These are phyloP conservation scores for Rhea pennata DNA, from an alignment of 2,113 vertebrate species.

Conservation along the genomic window DNA sequence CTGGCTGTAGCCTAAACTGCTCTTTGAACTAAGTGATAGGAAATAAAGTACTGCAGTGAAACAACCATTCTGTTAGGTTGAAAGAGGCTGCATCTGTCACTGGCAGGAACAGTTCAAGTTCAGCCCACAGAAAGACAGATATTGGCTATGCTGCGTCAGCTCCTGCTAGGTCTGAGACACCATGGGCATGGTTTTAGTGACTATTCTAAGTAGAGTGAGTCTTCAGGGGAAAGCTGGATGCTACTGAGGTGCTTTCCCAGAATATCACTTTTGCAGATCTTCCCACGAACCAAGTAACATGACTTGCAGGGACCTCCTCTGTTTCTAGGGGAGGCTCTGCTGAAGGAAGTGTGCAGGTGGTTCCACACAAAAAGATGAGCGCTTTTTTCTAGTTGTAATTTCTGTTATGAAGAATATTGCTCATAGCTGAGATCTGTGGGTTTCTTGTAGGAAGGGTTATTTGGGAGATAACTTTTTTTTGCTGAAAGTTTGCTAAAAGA, in stretches of 20 bases:
- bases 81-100: neutral
- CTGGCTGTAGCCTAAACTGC: neutral
- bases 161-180: neutral
- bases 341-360: neutral
- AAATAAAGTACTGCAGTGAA: neutral
- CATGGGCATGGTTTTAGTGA: neutral
- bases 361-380: neutral
- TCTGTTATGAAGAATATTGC: too few relatives aligned
- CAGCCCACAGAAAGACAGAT: too few relatives aligned
- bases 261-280: rapidly evolving
- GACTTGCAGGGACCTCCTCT: neutral
- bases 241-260: neutral
- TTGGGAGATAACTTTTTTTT: neutral
- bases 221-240: too few relatives aligned
- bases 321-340: neutral
- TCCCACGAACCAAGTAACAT: neutral
- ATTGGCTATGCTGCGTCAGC: neutral
- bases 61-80: neutral
- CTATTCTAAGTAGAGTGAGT: neutral
- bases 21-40: neutral
- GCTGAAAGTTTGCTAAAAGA: neutral
- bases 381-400: neutral
- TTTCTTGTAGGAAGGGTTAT: neutral
- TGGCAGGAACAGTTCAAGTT: neutral
- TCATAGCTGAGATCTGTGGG: neutral